These are phyloP conservation scores for Lamellibrachia luymesi DNA, from an alignment of 1,140 invertebrate species.

Conservation along the genomic window DNA sequence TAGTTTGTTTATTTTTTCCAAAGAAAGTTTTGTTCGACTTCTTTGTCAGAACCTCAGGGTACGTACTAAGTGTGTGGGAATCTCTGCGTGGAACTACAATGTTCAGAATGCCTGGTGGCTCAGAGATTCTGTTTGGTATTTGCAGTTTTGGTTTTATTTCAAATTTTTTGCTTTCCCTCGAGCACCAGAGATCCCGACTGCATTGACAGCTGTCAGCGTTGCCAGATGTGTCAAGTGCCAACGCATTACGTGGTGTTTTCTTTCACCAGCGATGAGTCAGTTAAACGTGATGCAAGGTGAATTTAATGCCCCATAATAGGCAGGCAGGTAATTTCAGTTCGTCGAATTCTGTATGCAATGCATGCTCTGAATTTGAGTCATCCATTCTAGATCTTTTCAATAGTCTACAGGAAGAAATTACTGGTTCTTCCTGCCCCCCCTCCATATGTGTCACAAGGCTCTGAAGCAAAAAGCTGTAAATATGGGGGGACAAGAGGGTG, in stretches of 20 bases:
- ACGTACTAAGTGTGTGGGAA: background rate
- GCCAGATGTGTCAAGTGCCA: background rate
- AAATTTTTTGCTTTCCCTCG: background rate
- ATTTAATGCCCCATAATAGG: background rate
- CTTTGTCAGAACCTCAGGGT: background rate
- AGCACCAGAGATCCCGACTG: background rate
- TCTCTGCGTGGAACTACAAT: background rate
- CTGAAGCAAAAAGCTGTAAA: background rate
- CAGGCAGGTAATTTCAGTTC: background rate
- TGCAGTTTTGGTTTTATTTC: background rate
- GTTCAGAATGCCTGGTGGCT: background rate
- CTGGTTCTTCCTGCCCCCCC: background rate
- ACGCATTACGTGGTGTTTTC: background rate
- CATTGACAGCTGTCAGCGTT: background rate
- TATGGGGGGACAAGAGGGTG: no score
- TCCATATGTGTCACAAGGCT: background rate
- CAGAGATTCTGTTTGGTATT: background rate
- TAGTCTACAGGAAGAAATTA: background rate
- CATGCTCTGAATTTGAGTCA: no score
- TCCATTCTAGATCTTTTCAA: background rate
- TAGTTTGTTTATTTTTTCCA: background rate
- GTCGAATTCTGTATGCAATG: no score
- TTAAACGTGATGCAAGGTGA: background rate
- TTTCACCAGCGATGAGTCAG: background rate
- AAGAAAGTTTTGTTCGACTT: background rate